These are phyloP conservation scores for Calosoma granatense DNA, from an alignment of 1,140 invertebrate species.

Conservation along the genomic window DNA sequence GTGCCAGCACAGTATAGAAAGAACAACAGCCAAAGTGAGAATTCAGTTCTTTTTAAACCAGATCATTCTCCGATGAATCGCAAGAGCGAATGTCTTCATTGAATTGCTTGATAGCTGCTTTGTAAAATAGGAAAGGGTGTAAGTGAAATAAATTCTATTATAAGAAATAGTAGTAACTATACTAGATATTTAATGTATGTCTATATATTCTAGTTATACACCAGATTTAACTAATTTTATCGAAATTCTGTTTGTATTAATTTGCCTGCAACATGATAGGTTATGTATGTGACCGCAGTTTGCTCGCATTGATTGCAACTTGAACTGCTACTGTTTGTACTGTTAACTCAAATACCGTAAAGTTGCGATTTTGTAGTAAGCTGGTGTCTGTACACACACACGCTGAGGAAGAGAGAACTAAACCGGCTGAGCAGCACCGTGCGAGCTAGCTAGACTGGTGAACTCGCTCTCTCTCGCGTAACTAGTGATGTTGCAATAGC, in stretches of 20 bases:
- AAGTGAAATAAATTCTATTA: too few species aligned
- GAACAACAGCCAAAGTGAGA: background rate
- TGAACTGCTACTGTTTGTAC: background rate
- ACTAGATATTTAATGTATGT: too few species aligned
- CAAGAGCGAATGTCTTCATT: background rate
- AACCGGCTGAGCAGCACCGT: background rate
- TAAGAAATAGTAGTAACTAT: too few species aligned
- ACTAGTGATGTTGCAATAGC: background rate
- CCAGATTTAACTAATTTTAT: too few species aligned
- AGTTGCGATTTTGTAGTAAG: background rate
- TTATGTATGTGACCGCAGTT: too few species aligned
- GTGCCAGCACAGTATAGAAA: too few species aligned
- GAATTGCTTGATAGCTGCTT: background rate
- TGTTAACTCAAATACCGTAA: background rate
- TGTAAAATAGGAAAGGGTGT: background rate
- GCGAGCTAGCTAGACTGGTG: background rate
- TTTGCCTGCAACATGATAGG: too few species aligned
- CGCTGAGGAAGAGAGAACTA: too few species aligned
- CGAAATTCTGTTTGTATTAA: too few species aligned
- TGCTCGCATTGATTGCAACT: background rate
- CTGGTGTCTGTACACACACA: background rate
- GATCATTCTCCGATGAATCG: background rate
- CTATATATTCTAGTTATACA: too few species aligned
- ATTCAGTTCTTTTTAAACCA: slow-evolving; percentile 4
- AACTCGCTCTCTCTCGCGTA: background rate